Conservation (phyloP, 1,140 invertebrate species). For the Caenorhabditis remanei region DNA sequence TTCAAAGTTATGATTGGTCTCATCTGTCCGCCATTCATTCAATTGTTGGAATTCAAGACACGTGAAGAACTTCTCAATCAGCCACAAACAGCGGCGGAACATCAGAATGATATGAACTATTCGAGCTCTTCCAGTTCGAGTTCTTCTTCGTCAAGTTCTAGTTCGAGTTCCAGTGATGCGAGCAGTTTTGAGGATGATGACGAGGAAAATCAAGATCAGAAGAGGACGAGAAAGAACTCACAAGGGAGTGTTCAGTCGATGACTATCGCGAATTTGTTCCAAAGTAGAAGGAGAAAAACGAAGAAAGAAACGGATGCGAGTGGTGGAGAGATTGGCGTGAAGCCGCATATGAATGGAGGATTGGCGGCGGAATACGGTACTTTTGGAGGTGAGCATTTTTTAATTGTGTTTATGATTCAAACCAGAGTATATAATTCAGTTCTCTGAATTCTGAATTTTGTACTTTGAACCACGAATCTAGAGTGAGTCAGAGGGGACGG, state of each 20-base stretch:
- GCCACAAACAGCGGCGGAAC: conserved; percentile 94
- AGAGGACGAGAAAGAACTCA: conserved; percentile 52
- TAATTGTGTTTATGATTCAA: too few species aligned
- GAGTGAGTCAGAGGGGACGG: too few species aligned
- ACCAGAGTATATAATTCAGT: neutral
- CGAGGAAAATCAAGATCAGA: conserved; percentile 28
- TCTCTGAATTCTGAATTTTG: too few species aligned
- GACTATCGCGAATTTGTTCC: conserved; percentile 57
- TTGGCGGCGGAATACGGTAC: conserved; percentile 51
- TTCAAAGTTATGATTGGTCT: conserved; percentile 90
- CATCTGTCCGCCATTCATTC: conserved; percentile 88
- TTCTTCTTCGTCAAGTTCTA: conserved; percentile 58
- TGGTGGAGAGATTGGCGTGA: neutral
- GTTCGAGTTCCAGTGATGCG: conserved; percentile 60
- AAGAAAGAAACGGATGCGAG: conserved; percentile 23
- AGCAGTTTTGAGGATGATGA: conserved; percentile 61
- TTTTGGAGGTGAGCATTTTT: conserved; percentile 38
- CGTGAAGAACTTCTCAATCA: conserved; percentile 93
- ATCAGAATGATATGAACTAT: conserved; percentile 80
- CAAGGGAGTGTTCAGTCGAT: conserved; percentile 62
- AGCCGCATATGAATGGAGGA: conserved; percentile 16
- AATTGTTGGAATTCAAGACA: conserved; percentile 94
- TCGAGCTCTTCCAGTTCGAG: conserved; percentile 62
- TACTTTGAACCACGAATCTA: too few species aligned
- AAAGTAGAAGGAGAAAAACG: conserved; percentile 55